phyloP scores from a whole-genome alignment of 2,113 vertebrate species.

The Oophaga pumilio region DNA sequence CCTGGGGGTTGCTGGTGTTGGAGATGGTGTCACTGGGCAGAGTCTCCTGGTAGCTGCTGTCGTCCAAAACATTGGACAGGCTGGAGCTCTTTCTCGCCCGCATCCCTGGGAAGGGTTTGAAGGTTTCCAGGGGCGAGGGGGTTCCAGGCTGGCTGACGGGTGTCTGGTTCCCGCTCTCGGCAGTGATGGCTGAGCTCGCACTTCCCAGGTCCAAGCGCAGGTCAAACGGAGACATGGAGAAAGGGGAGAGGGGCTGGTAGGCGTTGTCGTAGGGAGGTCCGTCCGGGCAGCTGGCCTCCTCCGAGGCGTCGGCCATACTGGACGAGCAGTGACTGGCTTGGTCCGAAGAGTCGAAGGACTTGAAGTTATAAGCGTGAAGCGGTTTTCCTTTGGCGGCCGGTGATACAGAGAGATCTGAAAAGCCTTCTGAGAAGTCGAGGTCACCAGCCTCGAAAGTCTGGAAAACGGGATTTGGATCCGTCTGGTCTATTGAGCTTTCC shows the following conservation, averaged over 20 bases:
- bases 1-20: conserved; percentile 93
- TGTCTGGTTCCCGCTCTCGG: conserved; percentile 65
- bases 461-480: conserved; percentile 75
- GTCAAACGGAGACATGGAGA: conserved; percentile 82
- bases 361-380: conserved; percentile 76
- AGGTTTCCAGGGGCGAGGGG: conserved; percentile 82
- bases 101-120: conserved; percentile 77
- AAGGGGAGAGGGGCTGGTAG: conserved; percentile 88
- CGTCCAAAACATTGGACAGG: conserved; percentile 93
- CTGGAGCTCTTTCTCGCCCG: conserved; percentile 89
- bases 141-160: conserved; percentile 83
- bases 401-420: conserved; percentile 79
- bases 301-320: conserved; percentile 70
- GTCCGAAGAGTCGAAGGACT: conserved; percentile 82
- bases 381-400: conserved; percentile 67
- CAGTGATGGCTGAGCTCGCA: conserved; percentile 63
- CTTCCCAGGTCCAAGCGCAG: conserved; percentile 78
- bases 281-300: conserved; percentile 62
- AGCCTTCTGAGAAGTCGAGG: conserved; percentile 76
- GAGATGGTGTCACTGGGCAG: conserved; percentile 84
- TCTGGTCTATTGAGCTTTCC: not conserved
- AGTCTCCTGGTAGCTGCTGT: conserved; percentile 82
- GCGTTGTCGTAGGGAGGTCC: conserved; percentile 63
- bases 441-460: conserved; percentile 66
- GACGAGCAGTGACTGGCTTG: conserved; percentile 78